Evolutionary conservation across 2,888 invertebrate genomes (phyloP).

Genomic region (Cataglyphis altisquamis): DNA sequence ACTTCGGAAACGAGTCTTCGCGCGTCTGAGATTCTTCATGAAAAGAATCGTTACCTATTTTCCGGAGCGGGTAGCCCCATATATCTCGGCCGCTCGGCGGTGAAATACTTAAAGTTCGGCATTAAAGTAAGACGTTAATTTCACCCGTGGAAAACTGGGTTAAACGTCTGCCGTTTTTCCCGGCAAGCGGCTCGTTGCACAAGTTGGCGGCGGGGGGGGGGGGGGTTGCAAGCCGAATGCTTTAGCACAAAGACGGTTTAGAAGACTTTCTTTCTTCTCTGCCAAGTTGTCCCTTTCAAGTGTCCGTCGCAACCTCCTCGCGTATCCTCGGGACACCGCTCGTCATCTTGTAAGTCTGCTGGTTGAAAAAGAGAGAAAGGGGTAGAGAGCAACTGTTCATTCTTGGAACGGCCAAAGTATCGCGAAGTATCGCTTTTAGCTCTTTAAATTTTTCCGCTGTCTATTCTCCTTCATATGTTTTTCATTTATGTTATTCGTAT

Average conservation of each 20-base stretch:
- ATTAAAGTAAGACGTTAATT: slow-evolving; percentile 55
- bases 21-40: slow-evolving; percentile 31
- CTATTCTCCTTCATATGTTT: slow-evolving; percentile 14
- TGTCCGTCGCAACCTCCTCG: slow-evolving; percentile 15
- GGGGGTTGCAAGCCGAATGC: slow-evolving; percentile 29
- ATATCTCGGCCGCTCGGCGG: slow-evolving; percentile 24
- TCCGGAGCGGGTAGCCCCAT: slow-evolving; percentile 15
- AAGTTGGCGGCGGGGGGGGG: background rate
- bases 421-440: slow-evolving; percentile 34
- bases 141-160: slow-evolving; percentile 53
- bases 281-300: slow-evolving; percentile 21
- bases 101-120: slow-evolving; percentile 53
- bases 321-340: slow-evolving; percentile 65
- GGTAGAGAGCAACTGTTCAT: background rate
- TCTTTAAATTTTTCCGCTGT: slow-evolving; percentile 27
- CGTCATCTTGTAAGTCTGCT: slow-evolving; percentile 67
- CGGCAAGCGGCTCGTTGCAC: slow-evolving; percentile 39
- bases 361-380: background rate
- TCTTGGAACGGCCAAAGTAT: slow-evolving; percentile 7
- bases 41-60: slow-evolving; percentile 47
- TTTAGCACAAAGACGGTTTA: slow-evolving; percentile 62
- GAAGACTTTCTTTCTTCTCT: slow-evolving; percentile 60
- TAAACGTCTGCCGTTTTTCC: slow-evolving; percentile 53
- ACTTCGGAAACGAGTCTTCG: slow-evolving; percentile 8
- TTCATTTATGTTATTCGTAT: slow-evolving; percentile 25